phyloP scores from a whole-genome alignment of 2,797 vertebrate genomes.

The Bucorvus abyssinicus region DNA sequence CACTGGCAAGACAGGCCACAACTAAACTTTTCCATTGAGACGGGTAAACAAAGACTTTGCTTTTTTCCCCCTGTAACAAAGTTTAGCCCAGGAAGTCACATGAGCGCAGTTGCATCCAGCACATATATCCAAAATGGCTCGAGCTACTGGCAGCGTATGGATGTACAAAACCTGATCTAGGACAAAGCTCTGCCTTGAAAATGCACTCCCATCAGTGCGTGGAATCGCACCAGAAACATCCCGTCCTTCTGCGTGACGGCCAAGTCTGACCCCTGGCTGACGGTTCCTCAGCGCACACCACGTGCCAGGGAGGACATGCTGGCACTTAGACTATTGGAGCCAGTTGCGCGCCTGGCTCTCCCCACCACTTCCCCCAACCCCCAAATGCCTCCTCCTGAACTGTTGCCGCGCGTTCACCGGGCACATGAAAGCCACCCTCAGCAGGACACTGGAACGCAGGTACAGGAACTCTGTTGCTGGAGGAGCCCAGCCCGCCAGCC shows the following conservation, averaged over 20 bases:
- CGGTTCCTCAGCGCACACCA: neutral
- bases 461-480: neutral
- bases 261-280: neutral
- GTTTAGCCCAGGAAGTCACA: conserved; percentile 48
- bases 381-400: rapidly evolving
- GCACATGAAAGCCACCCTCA: neutral
- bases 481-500: neutral
- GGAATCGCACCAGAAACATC: neutral
- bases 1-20: conserved; percentile 25
- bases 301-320: neutral
- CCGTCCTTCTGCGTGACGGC: rapidly evolving
- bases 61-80: neutral
- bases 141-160: neutral
- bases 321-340: neutral
- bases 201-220: neutral
- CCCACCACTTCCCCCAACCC: neutral
- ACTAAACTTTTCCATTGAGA: conserved; percentile 62
- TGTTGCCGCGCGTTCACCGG: neutral
- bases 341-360: neutral
- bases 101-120: conserved; percentile 5
- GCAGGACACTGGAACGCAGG: neutral
- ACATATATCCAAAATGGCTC: neutral
- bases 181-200: neutral
- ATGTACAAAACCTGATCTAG: neutral
- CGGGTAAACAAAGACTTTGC: conserved; percentile 52